Evolutionary conservation across 2,113 vertebrate genomes (phyloP).

Genomic region (Parus major): DNA sequence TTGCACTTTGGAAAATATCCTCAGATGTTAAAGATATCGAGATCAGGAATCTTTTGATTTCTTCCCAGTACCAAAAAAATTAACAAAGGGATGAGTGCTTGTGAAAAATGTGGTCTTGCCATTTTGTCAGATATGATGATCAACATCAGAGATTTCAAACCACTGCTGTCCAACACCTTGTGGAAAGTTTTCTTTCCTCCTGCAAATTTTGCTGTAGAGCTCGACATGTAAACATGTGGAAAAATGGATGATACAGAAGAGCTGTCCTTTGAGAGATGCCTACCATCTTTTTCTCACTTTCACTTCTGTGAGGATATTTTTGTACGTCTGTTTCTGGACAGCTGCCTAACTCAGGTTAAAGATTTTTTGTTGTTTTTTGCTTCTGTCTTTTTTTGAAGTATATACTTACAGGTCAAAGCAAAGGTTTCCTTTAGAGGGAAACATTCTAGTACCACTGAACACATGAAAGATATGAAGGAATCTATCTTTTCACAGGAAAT

Average conservation of each 20-base stretch:
- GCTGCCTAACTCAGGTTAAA: not conserved
- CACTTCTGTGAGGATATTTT: not conserved
- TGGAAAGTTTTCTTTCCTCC: not conserved
- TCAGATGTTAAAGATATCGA: not conserved
- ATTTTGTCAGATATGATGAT: not conserved
- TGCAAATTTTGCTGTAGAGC: not conserved
- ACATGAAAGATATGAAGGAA: not conserved
- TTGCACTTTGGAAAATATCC: not conserved
- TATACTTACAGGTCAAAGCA: not conserved
- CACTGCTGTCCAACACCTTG: not conserved
- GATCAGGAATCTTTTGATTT: not conserved
- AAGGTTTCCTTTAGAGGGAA: slow-evolving; percentile 5
- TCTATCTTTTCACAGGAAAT: not conserved
- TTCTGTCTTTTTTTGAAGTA: not conserved
- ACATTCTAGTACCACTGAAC: not conserved
- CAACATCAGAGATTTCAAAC: not conserved
- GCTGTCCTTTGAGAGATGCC: not conserved
- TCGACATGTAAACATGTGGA: not conserved
- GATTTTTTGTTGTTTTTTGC: not conserved
- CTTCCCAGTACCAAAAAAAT: not conserved
- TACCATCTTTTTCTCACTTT: not conserved
- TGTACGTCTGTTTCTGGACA: not conserved
- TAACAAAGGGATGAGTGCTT: not conserved
- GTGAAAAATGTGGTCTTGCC: not conserved
- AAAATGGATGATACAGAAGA: not conserved